Conservation (phyloP, 2,888 invertebrate species). For the Xylophagus ater region DNA sequence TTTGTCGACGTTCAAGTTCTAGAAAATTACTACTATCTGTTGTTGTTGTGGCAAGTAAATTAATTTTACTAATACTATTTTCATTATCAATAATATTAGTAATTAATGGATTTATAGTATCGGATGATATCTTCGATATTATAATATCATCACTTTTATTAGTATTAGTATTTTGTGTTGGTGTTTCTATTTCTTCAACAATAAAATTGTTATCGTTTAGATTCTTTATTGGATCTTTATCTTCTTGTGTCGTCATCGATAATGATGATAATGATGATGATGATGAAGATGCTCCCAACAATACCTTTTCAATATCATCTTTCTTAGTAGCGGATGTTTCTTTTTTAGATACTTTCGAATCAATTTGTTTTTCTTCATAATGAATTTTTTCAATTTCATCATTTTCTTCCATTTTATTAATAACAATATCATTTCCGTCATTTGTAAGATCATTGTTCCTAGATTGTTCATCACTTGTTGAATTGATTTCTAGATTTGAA, state of each 20-base stretch:
- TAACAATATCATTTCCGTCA: conserved; percentile 15
- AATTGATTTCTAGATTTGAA: no score
- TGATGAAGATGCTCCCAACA: not conserved
- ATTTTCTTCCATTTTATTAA: conserved; percentile 4
- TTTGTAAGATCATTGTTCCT: no score
- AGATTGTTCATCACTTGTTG: no score
- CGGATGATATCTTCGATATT: no score
- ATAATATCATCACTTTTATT: not conserved
- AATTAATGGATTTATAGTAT: no score
- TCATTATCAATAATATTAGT: not conserved
- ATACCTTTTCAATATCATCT: not conserved
- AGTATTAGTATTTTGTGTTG: not conserved
- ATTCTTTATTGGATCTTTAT: not conserved
- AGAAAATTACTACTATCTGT: no score
- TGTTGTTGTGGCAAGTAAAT: no score
- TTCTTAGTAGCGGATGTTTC: no score
- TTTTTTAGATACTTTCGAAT: conserved; percentile 2
- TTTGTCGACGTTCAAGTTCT: no score
- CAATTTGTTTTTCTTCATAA: not conserved
- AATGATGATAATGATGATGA: conserved; percentile 7
- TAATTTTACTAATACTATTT: no score
- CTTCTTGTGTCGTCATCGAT: conserved; percentile 17
- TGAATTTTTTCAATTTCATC: conserved; percentile 1
- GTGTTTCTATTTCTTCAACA: no score
- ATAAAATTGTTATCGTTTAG: not conserved